phyloP scores from a whole-genome alignment of 2,888 invertebrate genomes.

The Caenorhabditis wallacei region DNA sequence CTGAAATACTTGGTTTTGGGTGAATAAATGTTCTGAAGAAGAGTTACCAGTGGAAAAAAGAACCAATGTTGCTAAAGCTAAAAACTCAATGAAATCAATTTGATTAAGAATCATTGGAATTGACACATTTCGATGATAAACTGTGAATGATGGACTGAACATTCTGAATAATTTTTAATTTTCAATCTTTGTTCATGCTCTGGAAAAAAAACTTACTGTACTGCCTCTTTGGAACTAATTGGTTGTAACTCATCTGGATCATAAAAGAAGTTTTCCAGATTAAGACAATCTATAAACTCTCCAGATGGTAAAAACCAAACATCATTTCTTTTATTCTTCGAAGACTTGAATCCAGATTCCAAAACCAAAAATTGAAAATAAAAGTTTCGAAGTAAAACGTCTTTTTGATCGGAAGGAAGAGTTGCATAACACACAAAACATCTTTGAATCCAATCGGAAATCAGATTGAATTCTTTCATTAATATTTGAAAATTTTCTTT shows the following conservation, averaged over 20 bases:
- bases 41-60: slow-evolving; percentile 45
- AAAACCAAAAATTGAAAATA: slow-evolving; percentile 66
- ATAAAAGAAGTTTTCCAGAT: slow-evolving; percentile 65
- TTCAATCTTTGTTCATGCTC: neutral
- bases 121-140: slow-evolving; percentile 65
- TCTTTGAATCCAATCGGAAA: slow-evolving; percentile 12
- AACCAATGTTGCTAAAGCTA: slow-evolving; percentile 52
- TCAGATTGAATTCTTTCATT: neutral
- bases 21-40: neutral
- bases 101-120: slow-evolving; percentile 63
- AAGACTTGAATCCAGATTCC: slow-evolving; percentile 63
- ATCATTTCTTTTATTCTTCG: slow-evolving; percentile 58
- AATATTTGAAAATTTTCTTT: neutral
- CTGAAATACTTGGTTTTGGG: too few relatives aligned
- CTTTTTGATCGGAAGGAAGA: slow-evolving; percentile 29
- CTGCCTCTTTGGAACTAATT: slow-evolving; percentile 68
- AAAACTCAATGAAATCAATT: slow-evolving; percentile 65
- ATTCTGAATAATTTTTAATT: slow-evolving; percentile 51
- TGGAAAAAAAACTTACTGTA: slow-evolving; percentile 3
- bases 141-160: slow-evolving; percentile 63
- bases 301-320: slow-evolving; percentile 63
- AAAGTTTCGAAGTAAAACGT: slow-evolving; percentile 62
- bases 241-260: slow-evolving; percentile 63
- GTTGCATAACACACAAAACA: neutral
- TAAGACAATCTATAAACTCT: slow-evolving; percentile 65